A percentile compares a stretch with the other conserved stretches of the same genome.
phyloP scores from a whole-genome alignment of 92 coral and sea anemone genomes.

The Hydrozoanthus gracilis region DNA sequence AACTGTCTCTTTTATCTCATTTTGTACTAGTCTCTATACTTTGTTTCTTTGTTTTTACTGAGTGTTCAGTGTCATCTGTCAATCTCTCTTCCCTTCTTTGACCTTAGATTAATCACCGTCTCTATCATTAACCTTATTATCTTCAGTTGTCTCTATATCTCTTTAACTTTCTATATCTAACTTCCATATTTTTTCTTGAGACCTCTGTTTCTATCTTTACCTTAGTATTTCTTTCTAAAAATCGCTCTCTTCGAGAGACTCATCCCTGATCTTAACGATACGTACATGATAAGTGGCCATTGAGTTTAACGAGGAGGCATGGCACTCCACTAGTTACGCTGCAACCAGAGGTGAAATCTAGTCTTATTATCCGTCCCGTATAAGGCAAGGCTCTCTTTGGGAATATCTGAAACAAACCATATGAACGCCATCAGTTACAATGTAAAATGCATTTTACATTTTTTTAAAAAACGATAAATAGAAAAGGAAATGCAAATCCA shows the following conservation, averaged over 20 bases:
- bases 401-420: constrained; percentile 8
- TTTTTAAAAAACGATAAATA: neutral
- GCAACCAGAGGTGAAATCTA: constrained; percentile 23
- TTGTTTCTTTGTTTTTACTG: too few species aligned
- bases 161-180: neutral
- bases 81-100: neutral
- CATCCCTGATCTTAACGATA: neutral
- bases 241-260: too few species aligned
- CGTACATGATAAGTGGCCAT: constrained; percentile 32
- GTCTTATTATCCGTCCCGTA: constrained; percentile 12
- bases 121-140: too few species aligned
- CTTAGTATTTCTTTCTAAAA: too few species aligned
- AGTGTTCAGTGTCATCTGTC: neutral
- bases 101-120: too few species aligned
- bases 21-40: too few species aligned
- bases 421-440: neutral
- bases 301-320: constrained; percentile 20
- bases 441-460: neutral
- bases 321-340: neutral
- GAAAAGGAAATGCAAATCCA: neutral
- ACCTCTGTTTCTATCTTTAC: neutral
- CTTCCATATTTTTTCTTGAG: neutral
- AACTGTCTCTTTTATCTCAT: too few species aligned
- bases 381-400: neutral
- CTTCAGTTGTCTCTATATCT: neutral